These are phyloP conservation scores for Blomia tropicalis DNA, from an alignment of 2,888 invertebrate species.

Conservation along the genomic window DNA sequence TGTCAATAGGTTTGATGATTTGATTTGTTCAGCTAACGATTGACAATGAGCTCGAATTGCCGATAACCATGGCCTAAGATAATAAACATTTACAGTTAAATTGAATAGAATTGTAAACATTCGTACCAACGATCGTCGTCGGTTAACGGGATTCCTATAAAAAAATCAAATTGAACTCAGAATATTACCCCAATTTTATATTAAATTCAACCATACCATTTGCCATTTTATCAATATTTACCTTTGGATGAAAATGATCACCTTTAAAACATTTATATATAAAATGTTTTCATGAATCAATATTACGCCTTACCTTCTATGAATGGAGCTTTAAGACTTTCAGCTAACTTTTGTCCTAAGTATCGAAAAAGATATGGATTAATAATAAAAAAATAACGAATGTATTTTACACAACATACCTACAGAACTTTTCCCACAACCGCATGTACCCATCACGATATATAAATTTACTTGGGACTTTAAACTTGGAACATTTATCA, in stretches of 20 bases:
- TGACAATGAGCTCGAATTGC: conserved; percentile 9
- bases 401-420: too few relatives aligned
- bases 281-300: too few relatives aligned
- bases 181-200: neutral
- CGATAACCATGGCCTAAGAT: conserved; percentile 16
- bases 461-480: conserved; percentile 12
- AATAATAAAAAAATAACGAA: too few relatives aligned
- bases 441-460: conserved; percentile 20
- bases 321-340: neutral
- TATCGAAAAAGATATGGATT: too few relatives aligned
- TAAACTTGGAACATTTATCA: too few relatives aligned
- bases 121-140: conserved; percentile 24
- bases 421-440: conserved; percentile 22
- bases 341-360: neutral
- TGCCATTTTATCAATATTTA: conserved; percentile 20
- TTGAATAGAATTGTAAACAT: too few relatives aligned
- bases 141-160: conserved; percentile 13
- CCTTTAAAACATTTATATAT: too few relatives aligned
- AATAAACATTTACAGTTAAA: too few relatives aligned
- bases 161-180: neutral
- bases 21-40: neutral
- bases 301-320: too few relatives aligned
- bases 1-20: neutral
- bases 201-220: neutral
- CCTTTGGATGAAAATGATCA: conserved; percentile 18